These are phyloP conservation scores for Sternarchorhynchus goeldii DNA, from an alignment of 2,797 vertebrate genomes.

Conservation along the genomic window DNA sequence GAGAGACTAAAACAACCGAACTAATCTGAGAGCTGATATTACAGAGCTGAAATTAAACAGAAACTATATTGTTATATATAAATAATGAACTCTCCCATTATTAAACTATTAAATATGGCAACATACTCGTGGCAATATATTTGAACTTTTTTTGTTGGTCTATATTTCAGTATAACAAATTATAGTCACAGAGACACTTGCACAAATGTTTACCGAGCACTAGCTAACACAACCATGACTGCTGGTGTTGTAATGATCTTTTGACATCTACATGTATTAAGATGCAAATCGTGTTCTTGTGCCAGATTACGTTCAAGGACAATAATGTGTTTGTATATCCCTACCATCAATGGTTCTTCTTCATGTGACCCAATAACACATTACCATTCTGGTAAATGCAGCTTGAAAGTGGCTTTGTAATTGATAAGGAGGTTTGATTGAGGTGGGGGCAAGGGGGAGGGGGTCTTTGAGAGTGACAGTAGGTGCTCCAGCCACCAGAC, in stretches of 20 bases:
- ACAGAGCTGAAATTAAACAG: too few species aligned
- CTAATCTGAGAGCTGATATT: too few species aligned
- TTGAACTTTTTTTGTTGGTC: too few species aligned
- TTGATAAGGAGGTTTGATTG: constrained; percentile 55
- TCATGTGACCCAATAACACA: constrained; percentile 50
- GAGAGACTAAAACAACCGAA: too few species aligned
- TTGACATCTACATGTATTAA: constrained; percentile 51
- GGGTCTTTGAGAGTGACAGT: constrained; percentile 40
- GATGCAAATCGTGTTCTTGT: constrained; percentile 53
- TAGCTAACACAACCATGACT: constrained; percentile 21
- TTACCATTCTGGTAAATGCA: constrained; percentile 50
- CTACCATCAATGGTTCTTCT: constrained; percentile 44
- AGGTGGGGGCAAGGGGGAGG: too few species aligned
- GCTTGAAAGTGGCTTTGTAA: constrained; percentile 53
- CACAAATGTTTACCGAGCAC: background rate
- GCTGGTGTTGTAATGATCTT: constrained; percentile 44
- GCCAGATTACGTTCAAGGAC: constrained; percentile 50
- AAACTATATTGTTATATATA: too few species aligned
- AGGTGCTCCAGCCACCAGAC: constrained; percentile 37
- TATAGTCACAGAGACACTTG: background rate
- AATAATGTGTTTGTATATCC: constrained; percentile 44
- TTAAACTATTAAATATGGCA: too few species aligned
- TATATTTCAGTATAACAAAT: too few species aligned
- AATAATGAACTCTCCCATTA: too few species aligned
- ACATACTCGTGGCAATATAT: too few species aligned